These are phyloP conservation scores for Tympanoctomys barrerae DNA, from an alignment of 2,797 vertebrate genomes.

Conservation along the genomic window DNA sequence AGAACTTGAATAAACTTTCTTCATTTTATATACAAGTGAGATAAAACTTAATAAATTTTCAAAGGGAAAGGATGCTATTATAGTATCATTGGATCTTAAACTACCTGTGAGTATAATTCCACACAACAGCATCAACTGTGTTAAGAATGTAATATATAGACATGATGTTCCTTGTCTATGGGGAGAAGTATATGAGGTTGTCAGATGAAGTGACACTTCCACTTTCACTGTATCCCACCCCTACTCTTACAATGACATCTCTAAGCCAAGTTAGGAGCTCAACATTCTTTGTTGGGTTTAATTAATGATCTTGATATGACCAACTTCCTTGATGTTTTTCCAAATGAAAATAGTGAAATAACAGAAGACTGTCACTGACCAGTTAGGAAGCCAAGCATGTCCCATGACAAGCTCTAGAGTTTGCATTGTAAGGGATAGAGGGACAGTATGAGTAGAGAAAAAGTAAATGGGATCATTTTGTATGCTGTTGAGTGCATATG, in stretches of 20 bases:
- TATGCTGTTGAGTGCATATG: neutral
- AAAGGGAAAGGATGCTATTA: neutral
- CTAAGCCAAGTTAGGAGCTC: accelerated
- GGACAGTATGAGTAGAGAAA: neutral
- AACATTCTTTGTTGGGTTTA: neutral
- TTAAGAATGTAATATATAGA: neutral
- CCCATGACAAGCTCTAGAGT: neutral
- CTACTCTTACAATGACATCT: accelerated
- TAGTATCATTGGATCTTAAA: neutral
- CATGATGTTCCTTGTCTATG: neutral
- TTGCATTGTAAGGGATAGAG: neutral
- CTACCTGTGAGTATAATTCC: neutral
- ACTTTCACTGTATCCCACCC: accelerated
- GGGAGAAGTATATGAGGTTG: neutral
- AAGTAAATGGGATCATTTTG: neutral
- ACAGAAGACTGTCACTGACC: neutral
- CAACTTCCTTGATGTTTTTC: neutral
- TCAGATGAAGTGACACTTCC: too few species aligned
- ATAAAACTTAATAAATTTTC: neutral
- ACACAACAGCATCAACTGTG: neutral
- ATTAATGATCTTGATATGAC: neutral
- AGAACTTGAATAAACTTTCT: neutral
- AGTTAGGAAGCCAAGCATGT: neutral
- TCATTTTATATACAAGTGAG: neutral
- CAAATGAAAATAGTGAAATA: neutral